Percentiles rank a stretch among this genome's conserved stretches.
phyloP scores from a whole-genome alignment of 2,888 invertebrate genomes.

The Diadegma fenestrale region DNA sequence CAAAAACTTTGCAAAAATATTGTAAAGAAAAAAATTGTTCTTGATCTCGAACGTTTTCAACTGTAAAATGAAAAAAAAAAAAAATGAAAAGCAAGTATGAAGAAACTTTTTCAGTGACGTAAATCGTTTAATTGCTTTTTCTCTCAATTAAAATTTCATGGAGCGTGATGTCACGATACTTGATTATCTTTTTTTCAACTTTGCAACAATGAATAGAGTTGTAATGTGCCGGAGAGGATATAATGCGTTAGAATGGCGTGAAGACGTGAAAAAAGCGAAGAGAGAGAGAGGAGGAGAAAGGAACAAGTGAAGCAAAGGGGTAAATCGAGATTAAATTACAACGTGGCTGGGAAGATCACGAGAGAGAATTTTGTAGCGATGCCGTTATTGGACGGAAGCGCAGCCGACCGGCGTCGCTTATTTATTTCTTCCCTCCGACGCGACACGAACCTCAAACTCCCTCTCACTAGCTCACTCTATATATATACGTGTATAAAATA shows the following conservation, averaged over 20 bases:
- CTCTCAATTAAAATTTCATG: conserved; percentile 16
- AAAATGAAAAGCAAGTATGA: not conserved
- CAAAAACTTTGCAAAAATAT: not conserved
- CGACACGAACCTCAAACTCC: conserved; percentile 48
- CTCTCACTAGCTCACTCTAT: conserved; percentile 24
- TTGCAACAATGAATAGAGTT: conserved; percentile 15
- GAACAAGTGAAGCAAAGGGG: conserved; percentile 12
- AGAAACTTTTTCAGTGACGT: conserved; percentile 3
- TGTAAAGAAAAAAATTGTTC: not conserved
- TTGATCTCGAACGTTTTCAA: not conserved
- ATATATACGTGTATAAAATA: conserved; percentile 19
- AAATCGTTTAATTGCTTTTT: conserved; percentile 5
- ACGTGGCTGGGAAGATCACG: conserved; percentile 28
- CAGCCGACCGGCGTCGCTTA: conserved; percentile 67
- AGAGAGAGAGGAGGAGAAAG: not conserved
- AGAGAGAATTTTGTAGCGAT: conserved; percentile 61
- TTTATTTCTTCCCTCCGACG: conserved; percentile 67
- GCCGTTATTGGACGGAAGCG: conserved; percentile 67
- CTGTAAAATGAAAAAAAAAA: not conserved
- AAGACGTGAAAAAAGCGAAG: not conserved
- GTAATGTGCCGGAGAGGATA: conserved; percentile 9
- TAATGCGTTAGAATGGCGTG: conserved; percentile 11
- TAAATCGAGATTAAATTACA: conserved; percentile 62
- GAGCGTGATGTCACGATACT: conserved; percentile 1
- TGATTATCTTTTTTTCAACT: not conserved